phyloP scores from a whole-genome alignment of 1,140 invertebrate species.

The Macrobrachium rosenbergii region DNA sequence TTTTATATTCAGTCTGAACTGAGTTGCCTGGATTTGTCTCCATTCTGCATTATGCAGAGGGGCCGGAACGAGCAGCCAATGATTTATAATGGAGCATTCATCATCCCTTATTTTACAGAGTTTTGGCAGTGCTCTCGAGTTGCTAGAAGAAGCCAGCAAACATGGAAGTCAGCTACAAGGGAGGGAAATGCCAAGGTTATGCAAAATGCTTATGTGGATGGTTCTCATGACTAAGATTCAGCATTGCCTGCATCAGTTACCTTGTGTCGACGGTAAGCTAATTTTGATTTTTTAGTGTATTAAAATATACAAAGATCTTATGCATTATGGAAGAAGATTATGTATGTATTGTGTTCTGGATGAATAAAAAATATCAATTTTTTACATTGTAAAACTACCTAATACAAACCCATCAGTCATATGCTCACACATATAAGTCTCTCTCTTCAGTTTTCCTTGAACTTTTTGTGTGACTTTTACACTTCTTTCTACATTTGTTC shows the following conservation, averaged over 20 bases:
- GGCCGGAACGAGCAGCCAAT: too few relatives aligned
- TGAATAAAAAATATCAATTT: too few relatives aligned
- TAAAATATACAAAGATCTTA: background rate
- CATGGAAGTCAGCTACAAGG: conserved; percentile 24
- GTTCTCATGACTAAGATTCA: conserved; percentile 63
- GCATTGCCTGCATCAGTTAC: conserved; percentile 53
- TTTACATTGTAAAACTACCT: too few relatives aligned
- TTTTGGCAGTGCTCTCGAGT: conserved; percentile 52
- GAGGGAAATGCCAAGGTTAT: conserved; percentile 46
- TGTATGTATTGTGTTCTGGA: background rate
- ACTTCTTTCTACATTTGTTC: too few relatives aligned
- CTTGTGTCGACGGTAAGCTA: conserved; percentile 60
- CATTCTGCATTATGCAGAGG: too few relatives aligned
- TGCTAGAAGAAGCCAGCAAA: conserved; percentile 54
- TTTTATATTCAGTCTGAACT: too few relatives aligned
- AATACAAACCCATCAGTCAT: too few relatives aligned
- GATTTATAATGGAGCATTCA: too few relatives aligned
- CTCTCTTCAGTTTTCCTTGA: too few relatives aligned
- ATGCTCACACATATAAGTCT: too few relatives aligned
- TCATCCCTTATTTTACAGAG: conserved; percentile 44
- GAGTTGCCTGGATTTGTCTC: too few relatives aligned
- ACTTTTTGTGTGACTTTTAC: too few relatives aligned
- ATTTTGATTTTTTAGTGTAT: background rate
- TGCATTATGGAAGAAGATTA: background rate
- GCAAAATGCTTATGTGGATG: conserved; percentile 64